Conservation (phyloP, 1,140 invertebrate genomes). For the Anoplophora glabripennis region DNA sequence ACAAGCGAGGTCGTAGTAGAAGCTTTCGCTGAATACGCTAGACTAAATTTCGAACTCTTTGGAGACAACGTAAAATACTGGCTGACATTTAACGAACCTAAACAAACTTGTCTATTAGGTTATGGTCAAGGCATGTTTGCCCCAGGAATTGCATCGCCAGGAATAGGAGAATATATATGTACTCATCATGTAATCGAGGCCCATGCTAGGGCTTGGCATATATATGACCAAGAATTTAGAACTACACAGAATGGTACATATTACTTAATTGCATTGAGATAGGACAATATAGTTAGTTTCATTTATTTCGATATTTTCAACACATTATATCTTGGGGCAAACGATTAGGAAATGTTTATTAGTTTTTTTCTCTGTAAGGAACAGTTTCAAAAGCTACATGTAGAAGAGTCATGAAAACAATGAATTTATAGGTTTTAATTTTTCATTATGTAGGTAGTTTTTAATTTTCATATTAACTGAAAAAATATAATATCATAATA, state of each 20-base stretch:
- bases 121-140: slow-evolving; percentile 20
- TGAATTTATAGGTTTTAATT: too few species aligned
- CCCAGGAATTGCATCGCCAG: slow-evolving; percentile 24
- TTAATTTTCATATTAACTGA: too few species aligned
- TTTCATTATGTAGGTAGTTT: too few species aligned
- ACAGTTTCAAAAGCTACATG: too few species aligned
- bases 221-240: slow-evolving; percentile 41
- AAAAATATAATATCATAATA: too few species aligned
- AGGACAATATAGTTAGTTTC: too few species aligned
- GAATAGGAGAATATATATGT: slow-evolving; percentile 48
- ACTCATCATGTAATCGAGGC: slow-evolving; percentile 48
- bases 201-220: slow-evolving; percentile 49
- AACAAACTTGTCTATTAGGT: slow-evolving; percentile 16
- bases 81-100: slow-evolving; percentile 47
- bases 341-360: too few species aligned
- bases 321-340: too few species aligned
- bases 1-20: not conserved
- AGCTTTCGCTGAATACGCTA: slow-evolving; percentile 5
- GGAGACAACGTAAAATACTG: slow-evolving; percentile 31
- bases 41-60: slow-evolving; percentile 19
- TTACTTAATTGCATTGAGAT: too few species aligned
- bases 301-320: too few species aligned
- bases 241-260: slow-evolving; percentile 34
- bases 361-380: too few species aligned
- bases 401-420: too few species aligned